phyloP scores from a whole-genome alignment of 92 coral and sea anemone genomes.

The Chrysogorgia sp. region DNA sequence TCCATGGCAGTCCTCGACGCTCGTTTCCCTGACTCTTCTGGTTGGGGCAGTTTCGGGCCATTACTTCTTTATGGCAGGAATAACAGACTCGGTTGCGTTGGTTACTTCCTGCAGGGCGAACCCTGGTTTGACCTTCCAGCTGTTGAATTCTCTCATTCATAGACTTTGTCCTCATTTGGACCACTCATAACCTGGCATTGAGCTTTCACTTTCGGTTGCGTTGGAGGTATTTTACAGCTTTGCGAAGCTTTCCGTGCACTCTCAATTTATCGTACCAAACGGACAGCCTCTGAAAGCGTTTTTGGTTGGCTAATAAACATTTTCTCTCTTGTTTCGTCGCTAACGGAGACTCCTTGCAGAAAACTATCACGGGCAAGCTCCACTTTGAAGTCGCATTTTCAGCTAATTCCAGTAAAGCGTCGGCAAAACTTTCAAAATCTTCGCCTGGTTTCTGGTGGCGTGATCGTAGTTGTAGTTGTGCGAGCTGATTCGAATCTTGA shows the following conservation, averaged over 20 bases:
- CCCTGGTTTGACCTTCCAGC: conserved; percentile 13
- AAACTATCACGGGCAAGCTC: conserved; percentile 55
- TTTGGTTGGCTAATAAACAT: conserved; percentile 13
- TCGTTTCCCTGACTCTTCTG: conserved; percentile 28
- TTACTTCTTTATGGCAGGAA: too few species aligned
- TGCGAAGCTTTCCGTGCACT: background rate
- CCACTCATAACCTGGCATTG: conserved; percentile 10
- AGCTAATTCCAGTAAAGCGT: conserved; percentile 51
- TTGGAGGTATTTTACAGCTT: background rate
- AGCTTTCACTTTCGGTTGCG: background rate
- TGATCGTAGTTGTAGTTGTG: conserved; percentile 52
- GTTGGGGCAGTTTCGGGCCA: conserved; percentile 50
- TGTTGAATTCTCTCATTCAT: conserved; percentile 55
- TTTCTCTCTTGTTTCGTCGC: conserved; percentile 12
- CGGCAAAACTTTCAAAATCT: conserved; percentile 55
- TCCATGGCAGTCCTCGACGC: conserved; percentile 49
- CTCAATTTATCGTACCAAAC: conserved; percentile 8
- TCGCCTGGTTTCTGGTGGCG: conserved; percentile 26
- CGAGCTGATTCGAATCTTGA: conserved; percentile 54
- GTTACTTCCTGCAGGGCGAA: too few species aligned
- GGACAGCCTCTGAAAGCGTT: conserved; percentile 8
- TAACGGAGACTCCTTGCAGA: conserved; percentile 37
- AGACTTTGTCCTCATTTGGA: conserved; percentile 36
- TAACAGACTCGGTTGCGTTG: too few species aligned
- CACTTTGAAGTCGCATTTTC: conserved; percentile 64